These are phyloP conservation scores for Scaptomyza graminum DNA, from an alignment of 1,140 invertebrate species.

Conservation along the genomic window DNA sequence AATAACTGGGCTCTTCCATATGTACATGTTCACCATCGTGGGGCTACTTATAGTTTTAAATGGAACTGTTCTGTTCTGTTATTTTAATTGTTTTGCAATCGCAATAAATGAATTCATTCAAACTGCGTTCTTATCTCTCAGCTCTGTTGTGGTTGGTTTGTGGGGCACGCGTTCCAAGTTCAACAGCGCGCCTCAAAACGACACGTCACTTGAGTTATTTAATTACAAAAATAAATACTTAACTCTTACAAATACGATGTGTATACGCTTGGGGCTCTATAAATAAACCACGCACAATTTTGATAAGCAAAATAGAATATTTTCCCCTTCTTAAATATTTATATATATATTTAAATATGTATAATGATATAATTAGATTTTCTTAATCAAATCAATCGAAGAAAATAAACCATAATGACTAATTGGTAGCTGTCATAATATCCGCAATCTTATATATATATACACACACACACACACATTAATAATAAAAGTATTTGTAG, in stretches of 20 bases:
- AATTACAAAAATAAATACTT: constrained; percentile 14
- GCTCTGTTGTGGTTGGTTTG: constrained; percentile 3
- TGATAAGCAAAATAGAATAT: constrained; percentile 45
- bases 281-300: constrained; percentile 47
- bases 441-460: neutral
- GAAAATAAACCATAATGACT: constrained; percentile 35
- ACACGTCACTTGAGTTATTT: constrained; percentile 7
- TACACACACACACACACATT: constrained; percentile 1
- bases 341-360: no score
- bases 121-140: constrained; percentile 21
- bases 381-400: constrained; percentile 41
- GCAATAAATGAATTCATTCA: constrained; percentile 13
- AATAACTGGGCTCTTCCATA: neutral
- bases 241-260: neutral
- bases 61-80: constrained; percentile 14
- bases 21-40: neutral
- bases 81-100: neutral
- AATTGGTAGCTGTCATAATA: constrained; percentile 39
- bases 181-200: constrained; percentile 5
- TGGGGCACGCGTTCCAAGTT: constrained; percentile 25
- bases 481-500: constrained; percentile 1
- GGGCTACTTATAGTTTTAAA: neutral
- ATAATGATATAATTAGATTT: constrained; percentile 45
- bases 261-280: constrained; percentile 15
- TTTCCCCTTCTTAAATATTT: no score